Base-by-base conservation (phyloP, 2,888 invertebrate genomes). In the Megamerina dolium region DNA sequence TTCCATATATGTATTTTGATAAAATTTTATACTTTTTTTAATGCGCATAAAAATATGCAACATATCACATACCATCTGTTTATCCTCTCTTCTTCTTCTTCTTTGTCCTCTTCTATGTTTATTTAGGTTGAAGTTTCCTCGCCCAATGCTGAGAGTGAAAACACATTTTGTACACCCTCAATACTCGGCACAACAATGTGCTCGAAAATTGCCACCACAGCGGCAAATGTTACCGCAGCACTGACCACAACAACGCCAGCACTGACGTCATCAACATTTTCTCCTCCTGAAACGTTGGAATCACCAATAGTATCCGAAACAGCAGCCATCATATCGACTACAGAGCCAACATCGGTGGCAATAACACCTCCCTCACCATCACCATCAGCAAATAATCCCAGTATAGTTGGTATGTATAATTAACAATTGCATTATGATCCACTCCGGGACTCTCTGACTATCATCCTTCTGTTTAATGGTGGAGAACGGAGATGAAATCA, bases 111-210 rank as follows among this genome's bases (percentile, higher is more conserved):
- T n/a, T n/a, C n/a, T n/a, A n/a, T n/a, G n/a, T n/a, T n/a, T n/a
- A n/a, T n/a, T n/a, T 54, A 72, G 72, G 72, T 72, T 45, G 72
- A 72, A 60, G 70, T 72, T 37, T 70, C 72, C 37, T 72, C 72
- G 29, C 72, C 72, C 53, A 72, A 68, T 64, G 69, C 72, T 46
- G 72, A 72, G 55, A 66, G 60, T 46, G 72, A 72, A 53, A 69
- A 66, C 45, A 68, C 70, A 51, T 66, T 72, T 53, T 72, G 72
- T 56, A 70, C 72, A 51, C 69, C 69, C 53, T 63, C 72, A 44
- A 67, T 72, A 53, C 60, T 72, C 43, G 68, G 70, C 53, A 63
- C 70, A 44, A 70, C 70, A 51, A 70, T 72, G 70, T 72, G 71
- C 57, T 67, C 70, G 45, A 71, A 70, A 60, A 68, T 70, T 53